Percentiles rank a stretch among this genome's conserved stretches.
These are phyloP conservation scores for Elmis aenea DNA, from an alignment of 2,888 invertebrate species.

Conservation along the genomic window DNA sequence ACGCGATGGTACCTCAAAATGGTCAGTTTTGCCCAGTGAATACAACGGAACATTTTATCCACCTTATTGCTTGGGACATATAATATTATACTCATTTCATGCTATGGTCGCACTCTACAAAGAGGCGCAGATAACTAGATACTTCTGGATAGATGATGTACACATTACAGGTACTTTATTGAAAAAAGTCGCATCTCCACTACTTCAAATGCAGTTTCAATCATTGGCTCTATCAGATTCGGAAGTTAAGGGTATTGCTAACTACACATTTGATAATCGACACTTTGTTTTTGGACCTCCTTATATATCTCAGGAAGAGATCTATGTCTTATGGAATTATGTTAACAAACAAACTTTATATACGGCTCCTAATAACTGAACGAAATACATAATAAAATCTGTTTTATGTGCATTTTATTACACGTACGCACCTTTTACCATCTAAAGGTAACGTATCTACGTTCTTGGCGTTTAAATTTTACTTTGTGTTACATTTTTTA, in stretches of 20 bases:
- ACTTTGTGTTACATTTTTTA: too few relatives aligned
- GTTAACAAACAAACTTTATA: constrained; percentile 37
- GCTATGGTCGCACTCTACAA: constrained; percentile 51
- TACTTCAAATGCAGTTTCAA: constrained; percentile 49
- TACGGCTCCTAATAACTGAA: too few relatives aligned
- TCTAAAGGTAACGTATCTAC: too few relatives aligned
- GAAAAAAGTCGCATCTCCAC: constrained; percentile 50
- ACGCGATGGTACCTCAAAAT: constrained; percentile 65
- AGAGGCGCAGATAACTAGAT: constrained; percentile 53
- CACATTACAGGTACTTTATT: constrained; percentile 62
- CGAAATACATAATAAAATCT: too few relatives aligned
- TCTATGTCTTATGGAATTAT: constrained; percentile 51
- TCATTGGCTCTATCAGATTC: constrained; percentile 4
- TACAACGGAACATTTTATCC: constrained; percentile 63
- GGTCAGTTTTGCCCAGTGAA: constrained; percentile 67
- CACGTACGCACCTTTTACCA: too few relatives aligned
- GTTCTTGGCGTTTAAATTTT: too few relatives aligned
- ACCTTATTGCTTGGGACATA: constrained; percentile 69
- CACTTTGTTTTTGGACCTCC: constrained; percentile 55
- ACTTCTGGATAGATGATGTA: constrained; percentile 73
- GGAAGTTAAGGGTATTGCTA: constrained; percentile 1
- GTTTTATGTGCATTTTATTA: too few relatives aligned
- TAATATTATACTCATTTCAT: constrained; percentile 56
- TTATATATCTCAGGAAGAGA: constrained; percentile 48
- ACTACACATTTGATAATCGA: constrained; percentile 25